phyloP scores from a whole-genome alignment of 2,797 vertebrate species.

The Pangasius krempfi region DNA sequence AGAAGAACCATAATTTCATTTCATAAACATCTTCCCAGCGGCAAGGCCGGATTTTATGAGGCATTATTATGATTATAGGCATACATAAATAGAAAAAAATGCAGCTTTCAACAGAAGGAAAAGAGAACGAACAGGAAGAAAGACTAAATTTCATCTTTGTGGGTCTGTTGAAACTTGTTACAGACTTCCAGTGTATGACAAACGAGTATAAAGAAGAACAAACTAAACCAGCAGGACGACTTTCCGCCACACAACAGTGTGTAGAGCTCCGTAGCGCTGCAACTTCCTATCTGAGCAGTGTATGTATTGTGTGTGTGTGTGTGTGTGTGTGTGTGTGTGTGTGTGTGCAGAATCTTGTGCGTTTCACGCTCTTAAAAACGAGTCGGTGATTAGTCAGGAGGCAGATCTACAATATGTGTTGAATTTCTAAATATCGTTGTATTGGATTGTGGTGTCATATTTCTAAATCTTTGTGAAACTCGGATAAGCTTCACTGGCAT shows the following conservation, averaged over 20 bases:
- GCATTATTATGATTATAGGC: neutral
- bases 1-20: neutral
- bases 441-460: neutral
- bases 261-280: no score
- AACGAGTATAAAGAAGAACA: neutral
- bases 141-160: neutral
- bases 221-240: constrained; percentile 24
- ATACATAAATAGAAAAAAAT: no score
- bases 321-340: no score
- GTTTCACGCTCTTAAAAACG: neutral
- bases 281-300: neutral
- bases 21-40: neutral
- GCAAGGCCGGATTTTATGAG: neutral
- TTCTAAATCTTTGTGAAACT: neutral
- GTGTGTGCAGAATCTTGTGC: no score
- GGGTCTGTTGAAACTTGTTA: constrained; percentile 33
- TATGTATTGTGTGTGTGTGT: neutral
- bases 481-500: no score
- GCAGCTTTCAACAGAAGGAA: neutral
- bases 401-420: no score
- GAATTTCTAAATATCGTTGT: neutral
- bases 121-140: neutral
- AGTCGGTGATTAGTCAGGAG: neutral
- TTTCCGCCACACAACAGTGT: neutral
- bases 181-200: neutral